Conservation (phyloP, 2,797 vertebrate genomes). For the Sciurus vulgaris region DNA sequence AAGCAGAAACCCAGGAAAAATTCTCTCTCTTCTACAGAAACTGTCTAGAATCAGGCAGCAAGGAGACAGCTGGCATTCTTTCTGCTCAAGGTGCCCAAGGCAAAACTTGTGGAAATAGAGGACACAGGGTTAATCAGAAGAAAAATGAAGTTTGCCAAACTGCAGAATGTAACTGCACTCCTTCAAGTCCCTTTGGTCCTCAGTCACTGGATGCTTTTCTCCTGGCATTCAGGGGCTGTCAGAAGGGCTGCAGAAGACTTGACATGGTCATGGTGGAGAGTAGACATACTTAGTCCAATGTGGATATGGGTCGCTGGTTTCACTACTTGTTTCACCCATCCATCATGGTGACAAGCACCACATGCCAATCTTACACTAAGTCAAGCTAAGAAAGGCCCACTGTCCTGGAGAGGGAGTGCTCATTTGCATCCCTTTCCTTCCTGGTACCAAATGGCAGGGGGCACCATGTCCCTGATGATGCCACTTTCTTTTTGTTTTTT, state of each 20-base stretch:
- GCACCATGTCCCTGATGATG: neutral
- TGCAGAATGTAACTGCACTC: neutral
- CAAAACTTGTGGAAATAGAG: neutral
- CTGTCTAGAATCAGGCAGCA: neutral
- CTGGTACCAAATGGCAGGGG: neutral
- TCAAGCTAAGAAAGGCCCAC: neutral
- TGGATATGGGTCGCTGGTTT: neutral
- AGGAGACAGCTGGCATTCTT: neutral
- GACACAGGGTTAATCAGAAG: neutral
- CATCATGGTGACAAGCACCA: neutral
- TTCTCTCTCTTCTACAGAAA: slow-evolving; percentile 14
- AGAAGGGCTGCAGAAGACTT: neutral
- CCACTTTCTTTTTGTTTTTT: no score
- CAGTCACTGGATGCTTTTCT: neutral
- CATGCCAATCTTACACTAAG: fast-evolving
- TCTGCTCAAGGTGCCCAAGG: neutral
- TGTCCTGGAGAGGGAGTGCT: neutral
- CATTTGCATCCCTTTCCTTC: neutral
- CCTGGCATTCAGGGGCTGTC: neutral
- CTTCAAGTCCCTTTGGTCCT: neutral
- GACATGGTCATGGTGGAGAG: neutral
- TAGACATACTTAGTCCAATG: neutral
- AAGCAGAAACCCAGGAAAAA: neutral
- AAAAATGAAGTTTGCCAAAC: neutral
- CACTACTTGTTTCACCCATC: neutral